A percentile compares a stretch with the other conserved stretches of the same genome.
These are phyloP conservation scores for Stegodyphus mimosarum DNA, from an alignment of 1,140 invertebrate genomes.

Conservation along the genomic window DNA sequence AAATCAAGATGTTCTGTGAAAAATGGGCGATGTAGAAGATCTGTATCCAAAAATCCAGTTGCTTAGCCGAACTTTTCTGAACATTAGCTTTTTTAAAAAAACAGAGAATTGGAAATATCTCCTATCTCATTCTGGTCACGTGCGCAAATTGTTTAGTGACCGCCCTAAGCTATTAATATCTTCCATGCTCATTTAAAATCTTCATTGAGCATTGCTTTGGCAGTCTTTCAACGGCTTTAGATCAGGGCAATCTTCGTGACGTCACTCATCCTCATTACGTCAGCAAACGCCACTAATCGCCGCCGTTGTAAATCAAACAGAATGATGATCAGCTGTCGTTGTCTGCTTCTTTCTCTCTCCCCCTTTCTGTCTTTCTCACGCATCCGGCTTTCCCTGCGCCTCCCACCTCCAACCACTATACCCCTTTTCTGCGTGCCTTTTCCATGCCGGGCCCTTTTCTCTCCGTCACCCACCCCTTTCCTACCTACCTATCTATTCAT, in stretches of 20 bases:
- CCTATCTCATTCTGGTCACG: too few species aligned
- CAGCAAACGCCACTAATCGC: constrained; percentile 25
- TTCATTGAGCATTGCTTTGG: not conserved
- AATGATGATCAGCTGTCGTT: constrained; percentile 45
- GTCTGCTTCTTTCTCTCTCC: not conserved
- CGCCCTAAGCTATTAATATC: not conserved
- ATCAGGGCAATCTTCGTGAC: not conserved
- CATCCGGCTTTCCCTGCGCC: not conserved
- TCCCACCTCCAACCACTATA: not conserved
- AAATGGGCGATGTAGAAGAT: too few species aligned
- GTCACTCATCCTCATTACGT: constrained; percentile 5
- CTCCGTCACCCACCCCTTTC: not conserved
- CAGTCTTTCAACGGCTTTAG: not conserved
- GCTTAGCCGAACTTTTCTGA: too few species aligned
- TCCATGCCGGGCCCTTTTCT: too few species aligned
- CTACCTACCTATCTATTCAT: constrained; percentile 16
- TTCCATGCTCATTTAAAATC: not conserved
- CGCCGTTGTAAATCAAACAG: constrained; percentile 36
- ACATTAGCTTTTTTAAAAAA: too few species aligned
- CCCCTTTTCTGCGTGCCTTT: not conserved
- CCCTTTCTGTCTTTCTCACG: not conserved
- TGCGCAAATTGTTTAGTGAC: too few species aligned
- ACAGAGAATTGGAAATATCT: too few species aligned
- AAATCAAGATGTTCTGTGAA: too few species aligned
- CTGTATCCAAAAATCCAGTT: too few species aligned